phyloP scores from a whole-genome alignment of 2,113 vertebrate genomes.

The Oceanites oceanicus region DNA sequence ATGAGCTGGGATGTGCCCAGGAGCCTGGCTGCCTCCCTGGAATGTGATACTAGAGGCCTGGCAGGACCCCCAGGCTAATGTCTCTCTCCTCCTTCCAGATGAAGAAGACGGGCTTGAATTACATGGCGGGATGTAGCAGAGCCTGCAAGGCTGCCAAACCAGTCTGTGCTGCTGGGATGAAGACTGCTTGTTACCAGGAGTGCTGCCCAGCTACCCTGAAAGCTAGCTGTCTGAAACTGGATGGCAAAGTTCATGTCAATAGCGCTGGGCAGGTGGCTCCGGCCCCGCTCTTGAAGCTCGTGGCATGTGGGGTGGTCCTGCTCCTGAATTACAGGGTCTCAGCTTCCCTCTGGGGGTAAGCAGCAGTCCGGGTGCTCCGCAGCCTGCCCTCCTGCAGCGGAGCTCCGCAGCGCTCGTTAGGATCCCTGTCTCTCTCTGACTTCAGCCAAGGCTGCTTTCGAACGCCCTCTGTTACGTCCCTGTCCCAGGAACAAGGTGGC shows the following conservation, averaged over 20 bases:
- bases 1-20: neutral
- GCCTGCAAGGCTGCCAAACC: slow-evolving; percentile 65
- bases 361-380: fast-evolving
- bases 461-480: fast-evolving
- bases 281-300: neutral
- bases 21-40: neutral
- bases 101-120: slow-evolving; percentile 62
- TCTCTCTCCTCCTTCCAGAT: slow-evolving; percentile 68
- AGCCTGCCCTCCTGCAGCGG: neutral
- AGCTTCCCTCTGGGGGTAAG: neutral
- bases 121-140: slow-evolving; percentile 70
- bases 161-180: slow-evolving; percentile 6
- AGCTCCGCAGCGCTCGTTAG: fast-evolving
- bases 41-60: too few species aligned
- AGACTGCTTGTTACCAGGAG: slow-evolving; percentile 72
- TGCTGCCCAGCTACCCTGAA: slow-evolving; percentile 72
- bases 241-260: slow-evolving; percentile 71
- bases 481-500: neutral
- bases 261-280: slow-evolving; percentile 1
- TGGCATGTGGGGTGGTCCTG: neutral
- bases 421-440: neutral
- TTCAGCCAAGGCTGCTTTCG: neutral
- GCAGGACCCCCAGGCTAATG: neutral
- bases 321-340: neutral
- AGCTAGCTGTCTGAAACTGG: slow-evolving; percentile 77